Evolutionary conservation across 2,888 invertebrate genomes (phyloP), one percentile per base, ranked within the genome.

Genomic region (Anthrax anthrax): DNA sequence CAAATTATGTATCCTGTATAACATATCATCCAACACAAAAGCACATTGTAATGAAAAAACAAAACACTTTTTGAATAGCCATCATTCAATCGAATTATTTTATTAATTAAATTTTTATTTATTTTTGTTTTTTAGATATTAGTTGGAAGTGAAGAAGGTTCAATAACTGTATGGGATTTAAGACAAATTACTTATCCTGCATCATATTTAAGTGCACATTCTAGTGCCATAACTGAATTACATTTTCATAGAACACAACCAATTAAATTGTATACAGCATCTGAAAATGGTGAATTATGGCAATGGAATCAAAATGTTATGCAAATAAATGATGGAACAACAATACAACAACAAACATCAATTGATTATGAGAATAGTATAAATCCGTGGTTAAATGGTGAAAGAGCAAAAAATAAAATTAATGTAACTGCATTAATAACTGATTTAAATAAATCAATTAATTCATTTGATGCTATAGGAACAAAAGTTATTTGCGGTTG

Each of bases 121-220:
- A 4, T 13, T 48, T 32, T 23, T 37, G 14, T 17, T 27, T 44
- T 42, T 13, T 29, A 57, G 49, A 67, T 79, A 9, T 64, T 90
- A 0, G 86, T 88, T 2, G 94, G 92, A 29, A 84, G 84, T 49
- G 86, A 89, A 58, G 86, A 89, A 52, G 92, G 92, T 1, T 77
- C 85, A 1, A 66, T 94, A 27, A 86, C 88, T 0, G 79, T 91
- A 2, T 94, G 92, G 91, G 94, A 94, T 67, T 69, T 94, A 52
- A 73, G 92, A 19, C 81, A 88, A 57, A 83, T 86, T 48, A 78
- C 80, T 4, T 86, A 79, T 60, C 91, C 92, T 0, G 80, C 87
- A 13, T 85, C 88, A 0, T 73, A 87, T 52, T 70, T 92, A 2
- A 84, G 79, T 47, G 90, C 88, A 41, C 85, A 87, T 61, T 70